Evolutionary conservation across 2,888 invertebrate species (phyloP).

Genomic region (Drosophila anceps): DNA sequence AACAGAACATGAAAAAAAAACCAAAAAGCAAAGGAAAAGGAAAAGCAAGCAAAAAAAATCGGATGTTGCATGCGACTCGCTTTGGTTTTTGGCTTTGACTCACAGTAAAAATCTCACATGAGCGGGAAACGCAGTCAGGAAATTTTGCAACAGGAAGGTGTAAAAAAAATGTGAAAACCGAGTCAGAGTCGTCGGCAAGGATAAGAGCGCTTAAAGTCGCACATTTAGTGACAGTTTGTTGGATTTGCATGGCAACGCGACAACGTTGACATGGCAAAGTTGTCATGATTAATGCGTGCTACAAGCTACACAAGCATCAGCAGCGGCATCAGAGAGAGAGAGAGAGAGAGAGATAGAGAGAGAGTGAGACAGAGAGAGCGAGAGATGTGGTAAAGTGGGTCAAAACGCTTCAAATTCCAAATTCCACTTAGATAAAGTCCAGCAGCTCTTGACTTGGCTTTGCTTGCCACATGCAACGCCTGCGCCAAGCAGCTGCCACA

Average conservation of each 20-base stretch:
- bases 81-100: constrained; percentile 60
- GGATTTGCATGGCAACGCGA: constrained; percentile 70
- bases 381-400: constrained; percentile 43
- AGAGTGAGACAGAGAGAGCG: not conserved
- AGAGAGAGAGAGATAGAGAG: constrained; percentile 18
- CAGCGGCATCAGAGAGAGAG: constrained; percentile 38
- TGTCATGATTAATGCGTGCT: constrained; percentile 76
- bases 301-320: constrained; percentile 49
- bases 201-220: constrained; percentile 81
- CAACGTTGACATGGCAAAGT: constrained; percentile 47
- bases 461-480: constrained; percentile 12
- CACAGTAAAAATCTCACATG: constrained; percentile 49
- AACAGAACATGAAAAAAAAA: constrained; percentile 14
- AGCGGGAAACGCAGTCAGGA: constrained; percentile 49
- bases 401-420: constrained; percentile 44
- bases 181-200: constrained; percentile 53
- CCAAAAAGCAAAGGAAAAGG: not conserved
- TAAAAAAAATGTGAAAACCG: constrained; percentile 17
- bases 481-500: constrained; percentile 1
- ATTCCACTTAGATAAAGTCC: constrained; percentile 24
- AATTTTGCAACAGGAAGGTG: constrained; percentile 66
- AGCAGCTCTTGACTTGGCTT: constrained; percentile 4
- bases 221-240: constrained; percentile 80
- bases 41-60: constrained; percentile 45
- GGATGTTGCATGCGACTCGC: constrained; percentile 75